Conservation (phyloP, 2,797 vertebrate genomes). For the Clarias platycephalus region DNA sequence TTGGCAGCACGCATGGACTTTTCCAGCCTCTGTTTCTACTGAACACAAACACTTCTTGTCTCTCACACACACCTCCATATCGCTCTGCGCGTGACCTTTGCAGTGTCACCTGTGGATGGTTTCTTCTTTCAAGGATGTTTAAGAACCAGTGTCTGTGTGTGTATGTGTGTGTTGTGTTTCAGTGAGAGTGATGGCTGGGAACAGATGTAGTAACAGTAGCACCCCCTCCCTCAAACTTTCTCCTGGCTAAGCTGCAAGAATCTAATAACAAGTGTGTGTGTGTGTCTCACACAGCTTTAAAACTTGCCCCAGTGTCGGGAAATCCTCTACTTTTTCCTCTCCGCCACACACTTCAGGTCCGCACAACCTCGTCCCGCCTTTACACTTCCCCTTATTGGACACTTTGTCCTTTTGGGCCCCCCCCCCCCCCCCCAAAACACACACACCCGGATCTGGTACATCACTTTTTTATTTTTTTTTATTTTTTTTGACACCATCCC, state of each 20-base stretch:
- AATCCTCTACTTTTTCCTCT: conserved; percentile 39
- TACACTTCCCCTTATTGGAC: background rate
- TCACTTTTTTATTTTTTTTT: background rate
- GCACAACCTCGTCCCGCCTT: no score
- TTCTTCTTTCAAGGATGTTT: conserved; percentile 65
- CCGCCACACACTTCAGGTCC: background rate
- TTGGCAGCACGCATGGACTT: conserved; percentile 58
- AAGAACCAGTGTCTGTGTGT: conserved; percentile 48
- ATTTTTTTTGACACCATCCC: background rate
- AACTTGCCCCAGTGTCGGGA: conserved; percentile 50
- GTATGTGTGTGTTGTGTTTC: conserved; percentile 33
- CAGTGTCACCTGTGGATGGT: conserved; percentile 41
- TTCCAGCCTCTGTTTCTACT: conserved; percentile 54
- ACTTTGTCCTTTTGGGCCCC: background rate
- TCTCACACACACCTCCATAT: conserved; percentile 21
- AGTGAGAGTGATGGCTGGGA: conserved; percentile 66
- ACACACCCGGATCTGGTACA: background rate
- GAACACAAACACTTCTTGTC: conserved; percentile 20
- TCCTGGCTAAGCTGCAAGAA: conserved; percentile 47
- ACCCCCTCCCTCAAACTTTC: conserved; percentile 38
- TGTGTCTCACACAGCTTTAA: conserved; percentile 39
- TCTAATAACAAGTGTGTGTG: conserved; percentile 48
- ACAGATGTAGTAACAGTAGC: conserved; percentile 72
- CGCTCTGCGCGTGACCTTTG: conserved; percentile 5
- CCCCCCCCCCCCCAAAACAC: no score